Evolutionary conservation across 2,797 vertebrate genomes (phyloP).

Genomic region (Lepus oiostolus): DNA sequence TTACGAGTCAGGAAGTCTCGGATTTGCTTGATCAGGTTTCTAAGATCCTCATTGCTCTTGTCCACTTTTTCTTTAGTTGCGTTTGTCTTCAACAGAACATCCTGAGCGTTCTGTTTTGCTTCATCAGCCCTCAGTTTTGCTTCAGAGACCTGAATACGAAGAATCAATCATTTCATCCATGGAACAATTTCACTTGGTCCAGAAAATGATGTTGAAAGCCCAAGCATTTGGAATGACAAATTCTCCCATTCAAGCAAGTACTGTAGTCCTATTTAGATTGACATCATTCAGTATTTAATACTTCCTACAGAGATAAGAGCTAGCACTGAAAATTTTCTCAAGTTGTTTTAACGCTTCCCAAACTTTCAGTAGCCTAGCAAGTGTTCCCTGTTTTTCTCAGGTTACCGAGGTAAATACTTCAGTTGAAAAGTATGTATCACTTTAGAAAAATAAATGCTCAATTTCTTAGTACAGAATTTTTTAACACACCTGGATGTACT

Average conservation of each 20-base stretch:
- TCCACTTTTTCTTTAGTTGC: slow-evolving; percentile 94
- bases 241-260: background rate
- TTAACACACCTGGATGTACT: background rate
- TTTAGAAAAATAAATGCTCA: slow-evolving; percentile 2
- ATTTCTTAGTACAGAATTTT: background rate
- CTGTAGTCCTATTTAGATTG: background rate
- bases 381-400: background rate
- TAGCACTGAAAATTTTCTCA: background rate
- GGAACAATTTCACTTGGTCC: background rate
- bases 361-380: background rate
- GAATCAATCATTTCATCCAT: slow-evolving; percentile 46
- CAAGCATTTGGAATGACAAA: background rate
- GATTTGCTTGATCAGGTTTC: slow-evolving; percentile 96
- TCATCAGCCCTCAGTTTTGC: slow-evolving; percentile 95
- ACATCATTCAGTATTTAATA: background rate
- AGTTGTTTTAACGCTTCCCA: background rate
- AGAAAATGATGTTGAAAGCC: slow-evolving; percentile 9
- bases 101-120: slow-evolving; percentile 94
- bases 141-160: slow-evolving; percentile 92
- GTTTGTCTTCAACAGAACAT: slow-evolving; percentile 94
- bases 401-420: background rate
- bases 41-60: slow-evolving; percentile 95
- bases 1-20: slow-evolving; percentile 96
- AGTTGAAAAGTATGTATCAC: background rate
- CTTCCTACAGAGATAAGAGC: background rate